phyloP scores from a whole-genome alignment of 2,888 invertebrate genomes.

The Antitype chi region DNA sequence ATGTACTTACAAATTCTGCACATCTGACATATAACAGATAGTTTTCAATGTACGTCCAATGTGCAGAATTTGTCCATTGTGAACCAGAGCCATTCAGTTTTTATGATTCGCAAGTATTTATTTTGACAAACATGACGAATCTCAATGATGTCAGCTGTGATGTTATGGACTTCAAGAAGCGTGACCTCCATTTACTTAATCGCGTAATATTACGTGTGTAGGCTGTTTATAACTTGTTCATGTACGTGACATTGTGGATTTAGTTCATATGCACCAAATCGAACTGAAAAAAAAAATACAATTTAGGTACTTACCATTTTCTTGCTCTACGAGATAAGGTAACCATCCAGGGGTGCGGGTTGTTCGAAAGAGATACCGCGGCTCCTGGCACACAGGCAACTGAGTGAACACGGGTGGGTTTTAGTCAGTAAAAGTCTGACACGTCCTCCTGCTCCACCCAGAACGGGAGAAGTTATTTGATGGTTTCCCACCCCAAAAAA shows the following conservation, averaged over 20 bases:
- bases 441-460: too few relatives aligned
- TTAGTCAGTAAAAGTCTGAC: too few relatives aligned
- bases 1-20: too few relatives aligned
- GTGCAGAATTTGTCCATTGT: slow-evolving; percentile 3
- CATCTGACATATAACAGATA: not conserved
- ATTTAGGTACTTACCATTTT: not conserved
- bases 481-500: too few relatives aligned
- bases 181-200: slow-evolving; percentile 49
- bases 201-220: slow-evolving; percentile 32
- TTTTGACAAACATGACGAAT: slow-evolving; percentile 34
- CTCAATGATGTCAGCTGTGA: slow-evolving; percentile 32
- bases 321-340: not conserved
- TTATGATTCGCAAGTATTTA: slow-evolving; percentile 23
- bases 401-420: too few relatives aligned
- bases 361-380: too few relatives aligned
- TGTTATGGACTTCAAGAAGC: slow-evolving; percentile 15
- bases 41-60: slow-evolving; percentile 9
- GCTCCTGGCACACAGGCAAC: too few relatives aligned
- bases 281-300: not conserved
- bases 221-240: slow-evolving; percentile 20
- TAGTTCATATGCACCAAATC: slow-evolving; percentile 4
- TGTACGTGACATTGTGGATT: slow-evolving; percentile 36
- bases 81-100: slow-evolving; percentile 10
- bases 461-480: too few relatives aligned
- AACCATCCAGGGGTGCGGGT: too few relatives aligned